Conservation (phyloP, 2,113 vertebrate species). For the Dolichallabes microphthalmus region DNA sequence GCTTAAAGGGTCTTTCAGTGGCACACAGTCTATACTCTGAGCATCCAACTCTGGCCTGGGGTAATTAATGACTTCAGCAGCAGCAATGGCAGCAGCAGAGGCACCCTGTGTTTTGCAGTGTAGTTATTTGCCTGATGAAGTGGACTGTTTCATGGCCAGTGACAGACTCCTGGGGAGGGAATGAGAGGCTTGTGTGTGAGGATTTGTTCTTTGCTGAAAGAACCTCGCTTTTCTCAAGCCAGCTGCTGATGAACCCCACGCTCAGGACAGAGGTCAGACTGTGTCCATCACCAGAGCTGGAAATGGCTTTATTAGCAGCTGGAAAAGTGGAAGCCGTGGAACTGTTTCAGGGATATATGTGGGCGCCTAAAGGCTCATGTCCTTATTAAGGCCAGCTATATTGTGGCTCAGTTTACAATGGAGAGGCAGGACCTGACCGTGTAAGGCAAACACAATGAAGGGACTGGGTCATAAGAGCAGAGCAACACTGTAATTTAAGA, state of each 20-base stretch:
- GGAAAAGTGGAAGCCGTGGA: conserved; percentile 31
- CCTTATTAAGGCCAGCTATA: conserved; percentile 13
- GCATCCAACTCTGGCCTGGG: conserved; percentile 31
- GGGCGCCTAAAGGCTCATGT: neutral
- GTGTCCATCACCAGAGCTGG: conserved; percentile 48
- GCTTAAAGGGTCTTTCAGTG: conserved; percentile 34
- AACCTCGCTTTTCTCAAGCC: conserved; percentile 39
- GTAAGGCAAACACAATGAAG: neutral
- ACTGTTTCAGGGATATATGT: conserved; percentile 28
- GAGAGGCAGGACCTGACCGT: neutral
- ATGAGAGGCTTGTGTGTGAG: conserved; percentile 36
- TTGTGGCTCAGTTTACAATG: conserved; percentile 16
- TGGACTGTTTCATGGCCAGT: conserved; percentile 30
- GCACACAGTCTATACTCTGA: conserved; percentile 30
- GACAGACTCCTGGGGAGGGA: conserved; percentile 44
- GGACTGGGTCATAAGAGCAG: conserved; percentile 24
- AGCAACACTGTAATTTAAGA: conserved; percentile 28
- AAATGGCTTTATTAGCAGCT: conserved; percentile 53
- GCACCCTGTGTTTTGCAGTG: conserved; percentile 28
- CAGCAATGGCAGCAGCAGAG: conserved; percentile 22
- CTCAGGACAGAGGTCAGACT: conserved; percentile 43
- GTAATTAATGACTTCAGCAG: conserved; percentile 54
- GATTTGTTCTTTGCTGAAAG: conserved; percentile 44
- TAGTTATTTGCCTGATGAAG: conserved; percentile 53
- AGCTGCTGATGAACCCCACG: conserved; percentile 38